Percentiles rank a stretch among this genome's conserved stretches.
Conservation (phyloP, 2,113 vertebrate species). For the Elgaria multicarinata region DNA sequence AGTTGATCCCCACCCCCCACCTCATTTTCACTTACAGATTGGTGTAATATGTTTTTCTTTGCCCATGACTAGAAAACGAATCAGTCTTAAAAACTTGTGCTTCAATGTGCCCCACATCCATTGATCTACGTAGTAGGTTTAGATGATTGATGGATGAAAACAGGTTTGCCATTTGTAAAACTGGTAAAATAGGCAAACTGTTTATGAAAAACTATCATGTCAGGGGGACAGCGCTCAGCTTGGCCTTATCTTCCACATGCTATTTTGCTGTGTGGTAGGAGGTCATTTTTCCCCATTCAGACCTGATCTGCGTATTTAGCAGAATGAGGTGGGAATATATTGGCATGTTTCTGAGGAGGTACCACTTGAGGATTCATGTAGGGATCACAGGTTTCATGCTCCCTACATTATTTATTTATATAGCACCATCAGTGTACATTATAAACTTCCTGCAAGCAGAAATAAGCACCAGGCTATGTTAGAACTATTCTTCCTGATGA, state of each 20-base stretch:
- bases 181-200: background rate
- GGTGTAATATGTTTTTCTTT: background rate
- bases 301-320: background rate
- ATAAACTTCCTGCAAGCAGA: background rate
- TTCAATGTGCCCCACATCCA: background rate
- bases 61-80: background rate
- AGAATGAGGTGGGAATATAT: background rate
- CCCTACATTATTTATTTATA: background rate
- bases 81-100: background rate
- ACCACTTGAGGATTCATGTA: background rate
- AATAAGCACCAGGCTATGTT: background rate
- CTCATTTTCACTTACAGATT: background rate
- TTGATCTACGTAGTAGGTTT: background rate
- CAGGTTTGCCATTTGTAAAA: background rate
- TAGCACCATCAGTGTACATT: no score
- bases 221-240: background rate
- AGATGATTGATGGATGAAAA: background rate
- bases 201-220: no score
- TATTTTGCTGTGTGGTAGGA: background rate
- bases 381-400: background rate
- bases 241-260: background rate
- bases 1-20: background rate
- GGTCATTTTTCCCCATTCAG: background rate
- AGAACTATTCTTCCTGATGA: background rate
- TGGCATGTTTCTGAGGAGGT: background rate